phyloP scores from a whole-genome alignment of 2,888 invertebrate species.

The Cenopis cana region DNA sequence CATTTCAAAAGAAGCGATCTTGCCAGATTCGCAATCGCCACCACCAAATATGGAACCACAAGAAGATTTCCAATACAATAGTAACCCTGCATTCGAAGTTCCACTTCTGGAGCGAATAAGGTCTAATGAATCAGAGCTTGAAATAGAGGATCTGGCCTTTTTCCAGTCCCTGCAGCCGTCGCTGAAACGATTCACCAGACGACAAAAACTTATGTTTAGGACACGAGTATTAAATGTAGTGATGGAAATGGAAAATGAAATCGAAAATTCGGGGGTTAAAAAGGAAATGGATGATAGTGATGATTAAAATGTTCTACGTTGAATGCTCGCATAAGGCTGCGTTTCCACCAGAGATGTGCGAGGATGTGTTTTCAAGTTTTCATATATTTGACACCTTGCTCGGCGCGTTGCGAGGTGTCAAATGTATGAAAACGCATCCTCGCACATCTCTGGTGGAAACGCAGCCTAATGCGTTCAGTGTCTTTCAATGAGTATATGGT shows the following conservation, averaged over 20 bases:
- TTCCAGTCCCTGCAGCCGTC: slow-evolving; percentile 10
- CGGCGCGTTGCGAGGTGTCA: no score
- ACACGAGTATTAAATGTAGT: slow-evolving; percentile 14
- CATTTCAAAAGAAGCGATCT: not conserved
- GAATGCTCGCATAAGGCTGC: not conserved
- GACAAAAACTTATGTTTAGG: slow-evolving; percentile 18
- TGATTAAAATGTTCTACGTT: not conserved
- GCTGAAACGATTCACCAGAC: slow-evolving; percentile 8
- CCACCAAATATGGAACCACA: not conserved
- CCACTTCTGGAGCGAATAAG: not conserved
- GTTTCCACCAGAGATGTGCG: no score
- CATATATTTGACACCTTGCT: no score
- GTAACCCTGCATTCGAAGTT: not conserved
- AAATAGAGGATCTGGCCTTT: slow-evolving; percentile 9
- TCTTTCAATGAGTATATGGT: not conserved
- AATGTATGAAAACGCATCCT: no score
- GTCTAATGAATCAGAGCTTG: slow-evolving; percentile 1
- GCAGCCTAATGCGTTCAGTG: no score
- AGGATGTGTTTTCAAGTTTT: no score
- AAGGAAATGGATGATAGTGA: not conserved
- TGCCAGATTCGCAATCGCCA: not conserved
- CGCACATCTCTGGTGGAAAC: no score
- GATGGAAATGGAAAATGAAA: slow-evolving; percentile 19
- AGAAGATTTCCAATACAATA: not conserved
- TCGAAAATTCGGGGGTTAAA: slow-evolving; percentile 2